A percentile compares a stretch with the other conserved stretches of the same genome.
Evolutionary conservation across 2,888 invertebrate genomes (phyloP).

Genomic region (Xylota sylvarum): DNA sequence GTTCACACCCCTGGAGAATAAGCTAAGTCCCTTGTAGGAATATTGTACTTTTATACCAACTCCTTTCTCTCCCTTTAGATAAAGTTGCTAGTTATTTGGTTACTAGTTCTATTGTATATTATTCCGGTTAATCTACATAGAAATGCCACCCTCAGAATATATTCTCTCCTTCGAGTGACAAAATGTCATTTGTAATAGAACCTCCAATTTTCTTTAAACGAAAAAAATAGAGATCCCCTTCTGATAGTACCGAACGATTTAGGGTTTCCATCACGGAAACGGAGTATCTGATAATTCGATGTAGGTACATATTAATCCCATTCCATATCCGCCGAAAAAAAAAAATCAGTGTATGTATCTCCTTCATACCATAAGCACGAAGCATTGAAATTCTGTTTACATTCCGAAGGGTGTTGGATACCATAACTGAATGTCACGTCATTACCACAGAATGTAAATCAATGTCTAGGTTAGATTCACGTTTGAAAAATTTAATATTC

Average conservation of each 20-base stretch:
- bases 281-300: not conserved
- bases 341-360: not conserved
- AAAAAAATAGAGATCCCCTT: not conserved
- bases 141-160: not conserved
- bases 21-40: not conserved
- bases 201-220: not conserved
- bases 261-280: not conserved
- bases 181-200: not conserved
- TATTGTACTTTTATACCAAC: not conserved
- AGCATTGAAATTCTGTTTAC: conserved; percentile 13
- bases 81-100: not conserved
- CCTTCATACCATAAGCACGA: not conserved
- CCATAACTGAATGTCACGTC: not conserved
- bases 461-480: not conserved
- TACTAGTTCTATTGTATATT: not conserved
- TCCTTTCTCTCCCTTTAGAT: not conserved
- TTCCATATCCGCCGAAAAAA: not conserved
- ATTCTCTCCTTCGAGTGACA: not conserved
- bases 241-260: not conserved
- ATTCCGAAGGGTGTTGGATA: not conserved
- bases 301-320: not conserved
- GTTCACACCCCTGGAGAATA: too few relatives aligned
- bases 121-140: not conserved
- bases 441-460: conserved; percentile 39
- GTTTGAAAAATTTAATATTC: conserved; percentile 30